Evolutionary conservation across 2,113 vertebrate species (phyloP), one percentile per base, ranked within the genome.

Genomic region (Perca flavescens): DNA sequence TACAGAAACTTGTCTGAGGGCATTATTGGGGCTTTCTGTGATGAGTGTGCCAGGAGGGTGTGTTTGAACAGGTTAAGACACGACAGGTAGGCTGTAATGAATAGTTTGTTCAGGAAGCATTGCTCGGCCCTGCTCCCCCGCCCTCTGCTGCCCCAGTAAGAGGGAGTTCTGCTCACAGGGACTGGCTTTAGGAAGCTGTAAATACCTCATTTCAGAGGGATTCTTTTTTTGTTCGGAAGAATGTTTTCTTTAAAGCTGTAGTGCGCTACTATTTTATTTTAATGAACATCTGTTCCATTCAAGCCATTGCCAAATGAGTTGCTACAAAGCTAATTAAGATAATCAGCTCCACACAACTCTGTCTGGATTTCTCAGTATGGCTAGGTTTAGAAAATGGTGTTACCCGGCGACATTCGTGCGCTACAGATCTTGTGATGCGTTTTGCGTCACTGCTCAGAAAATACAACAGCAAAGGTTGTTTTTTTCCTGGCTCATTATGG

Each of bases 21-120:
- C 70, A 28, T 63, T 31, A 50, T 40, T 3, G 4, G 61, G 43
- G 47, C 14, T 62, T 62, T 36, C 6, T 69, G 63, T 58, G 40
- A 5, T 34, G 60, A 36, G 64, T 43, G 21, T 57, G 50, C 13
- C 71, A 2, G 19, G 46, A 80, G 64, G 50, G 6, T 50, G 61
- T 77, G 78, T 77, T 54, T 1, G 47, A 73, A 57, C 83, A 43
- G 34, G 83, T 73, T 31, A 28, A 54, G 67, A 73, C 83, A 62
- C 2, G 67, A 56, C 56, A 17, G 67, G 28, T 6, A 62, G 78
- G 60, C 28, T 17, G 61, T 77, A 77, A 85, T 67, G 62, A 81
- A 71, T 76, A 80, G 54, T 62, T 80, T 65, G 52, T n/a, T 56
- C 61, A 54, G 66, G 66, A 80, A 72, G 70, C 61, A 22, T 36